phyloP scores from a whole-genome alignment of 92 coral and sea anemone species.

The Virgularia gustaviana region DNA sequence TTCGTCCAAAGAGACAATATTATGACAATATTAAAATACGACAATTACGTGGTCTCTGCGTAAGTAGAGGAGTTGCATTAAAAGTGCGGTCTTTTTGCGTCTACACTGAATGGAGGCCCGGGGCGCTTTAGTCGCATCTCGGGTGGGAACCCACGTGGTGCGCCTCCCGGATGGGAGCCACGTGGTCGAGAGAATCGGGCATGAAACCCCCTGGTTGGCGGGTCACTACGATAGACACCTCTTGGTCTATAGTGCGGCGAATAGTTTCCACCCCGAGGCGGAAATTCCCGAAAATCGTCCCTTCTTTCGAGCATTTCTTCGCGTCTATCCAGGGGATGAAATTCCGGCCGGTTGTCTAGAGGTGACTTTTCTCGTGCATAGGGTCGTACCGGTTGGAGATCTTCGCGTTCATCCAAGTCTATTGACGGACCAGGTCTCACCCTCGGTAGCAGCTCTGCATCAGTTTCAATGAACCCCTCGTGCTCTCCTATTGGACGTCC shows the following conservation, averaged over 20 bases:
- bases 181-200: slow-evolving; percentile 11
- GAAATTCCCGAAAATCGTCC: slow-evolving; percentile 3
- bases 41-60: neutral
- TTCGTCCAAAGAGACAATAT: neutral
- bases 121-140: slow-evolving; percentile 15
- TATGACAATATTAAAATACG: neutral
- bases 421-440: neutral
- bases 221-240: neutral
- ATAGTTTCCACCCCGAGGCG: neutral
- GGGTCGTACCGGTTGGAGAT: no score
- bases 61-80: neutral
- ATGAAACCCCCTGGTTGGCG: neutral
- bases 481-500: neutral
- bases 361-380: neutral
- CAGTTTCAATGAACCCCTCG: neutral
- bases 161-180: neutral
- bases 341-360: neutral
- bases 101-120: slow-evolving; percentile 18
- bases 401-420: neutral
- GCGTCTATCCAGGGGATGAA: neutral
- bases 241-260: neutral
- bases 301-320: neutral
- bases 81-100: slow-evolving; percentile 24
- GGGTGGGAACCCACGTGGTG: neutral
- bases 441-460: neutral